A percentile compares a stretch with the other conserved stretches of the same genome.
phyloP scores from a whole-genome alignment of 2,888 invertebrate species.

The Monopis laevigella region DNA sequence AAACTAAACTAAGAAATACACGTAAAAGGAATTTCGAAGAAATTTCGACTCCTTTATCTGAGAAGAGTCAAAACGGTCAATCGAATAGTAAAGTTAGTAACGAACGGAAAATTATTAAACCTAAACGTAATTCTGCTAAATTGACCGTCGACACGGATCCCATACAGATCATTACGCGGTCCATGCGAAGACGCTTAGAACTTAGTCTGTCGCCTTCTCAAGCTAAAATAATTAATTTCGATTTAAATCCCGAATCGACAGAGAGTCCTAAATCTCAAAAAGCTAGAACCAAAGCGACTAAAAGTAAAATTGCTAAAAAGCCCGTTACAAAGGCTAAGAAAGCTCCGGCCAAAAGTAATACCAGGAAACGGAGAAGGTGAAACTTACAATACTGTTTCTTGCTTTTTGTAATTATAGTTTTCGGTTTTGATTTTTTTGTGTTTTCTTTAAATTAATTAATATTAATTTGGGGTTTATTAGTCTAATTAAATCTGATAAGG shows the following conservation, averaged over 20 bases:
- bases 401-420: no score
- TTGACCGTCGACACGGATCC: slow-evolving; percentile 22
- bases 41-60: slow-evolving; percentile 50
- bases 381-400: no score
- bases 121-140: slow-evolving; percentile 32
- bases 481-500: no score
- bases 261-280: slow-evolving; percentile 21
- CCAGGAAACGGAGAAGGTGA: slow-evolving; percentile 20
- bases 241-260: no score
- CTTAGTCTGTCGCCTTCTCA: no score
- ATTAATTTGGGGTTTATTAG: no score
- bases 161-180: slow-evolving; percentile 46
- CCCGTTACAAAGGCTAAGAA: slow-evolving; percentile 22
- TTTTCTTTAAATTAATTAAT: no score
- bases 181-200: slow-evolving; percentile 40
- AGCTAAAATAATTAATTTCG: no score
- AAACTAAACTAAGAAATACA: slow-evolving; percentile 31
- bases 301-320: slow-evolving; percentile 16
- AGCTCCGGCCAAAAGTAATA: slow-evolving; percentile 13
- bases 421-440: no score
- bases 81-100: slow-evolving; percentile 28
- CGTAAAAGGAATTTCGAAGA: slow-evolving; percentile 47
- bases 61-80: slow-evolving; percentile 50
- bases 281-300: slow-evolving; percentile 25
- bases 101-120: slow-evolving; percentile 32